A percentile compares a stretch with the other conserved stretches of the same genome.
phyloP scores from a whole-genome alignment of 2,113 vertebrate species.

The Erpornis zantholeuca region DNA sequence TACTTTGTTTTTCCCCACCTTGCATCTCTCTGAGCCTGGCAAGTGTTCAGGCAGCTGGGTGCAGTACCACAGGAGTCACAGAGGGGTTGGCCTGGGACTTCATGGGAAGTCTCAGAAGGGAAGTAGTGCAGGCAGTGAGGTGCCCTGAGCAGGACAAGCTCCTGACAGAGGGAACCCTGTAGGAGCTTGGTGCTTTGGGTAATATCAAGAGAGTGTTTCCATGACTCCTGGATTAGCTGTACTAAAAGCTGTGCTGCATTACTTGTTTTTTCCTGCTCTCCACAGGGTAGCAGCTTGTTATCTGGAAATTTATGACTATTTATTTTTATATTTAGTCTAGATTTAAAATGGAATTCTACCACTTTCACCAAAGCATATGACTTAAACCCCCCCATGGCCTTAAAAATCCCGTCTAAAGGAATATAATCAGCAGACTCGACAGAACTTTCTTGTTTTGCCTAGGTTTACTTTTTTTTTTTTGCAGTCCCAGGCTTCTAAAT shows the following conservation, averaged over 20 bases:
- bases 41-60: not conserved
- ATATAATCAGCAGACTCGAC: not conserved
- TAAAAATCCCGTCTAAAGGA: not conserved
- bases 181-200: not conserved
- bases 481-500: not conserved
- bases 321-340: not conserved
- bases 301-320: not conserved
- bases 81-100: not conserved
- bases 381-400: not conserved
- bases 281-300: not conserved
- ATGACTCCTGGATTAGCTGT: not conserved
- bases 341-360: not conserved
- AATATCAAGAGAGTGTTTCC: not conserved
- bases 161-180: not conserved
- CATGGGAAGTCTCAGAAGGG: rapidly evolving
- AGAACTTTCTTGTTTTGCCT: not conserved
- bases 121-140: not conserved
- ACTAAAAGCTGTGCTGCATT: not conserved
- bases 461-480: not conserved
- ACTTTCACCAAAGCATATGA: not conserved
- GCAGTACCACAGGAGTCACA: not conserved
- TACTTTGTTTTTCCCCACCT: rapidly evolving
- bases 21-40: not conserved
- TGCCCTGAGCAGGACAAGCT: not conserved
- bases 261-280: not conserved